Conservation (phyloP, 1,140 invertebrate genomes). For the Parapsyche elsis region DNA sequence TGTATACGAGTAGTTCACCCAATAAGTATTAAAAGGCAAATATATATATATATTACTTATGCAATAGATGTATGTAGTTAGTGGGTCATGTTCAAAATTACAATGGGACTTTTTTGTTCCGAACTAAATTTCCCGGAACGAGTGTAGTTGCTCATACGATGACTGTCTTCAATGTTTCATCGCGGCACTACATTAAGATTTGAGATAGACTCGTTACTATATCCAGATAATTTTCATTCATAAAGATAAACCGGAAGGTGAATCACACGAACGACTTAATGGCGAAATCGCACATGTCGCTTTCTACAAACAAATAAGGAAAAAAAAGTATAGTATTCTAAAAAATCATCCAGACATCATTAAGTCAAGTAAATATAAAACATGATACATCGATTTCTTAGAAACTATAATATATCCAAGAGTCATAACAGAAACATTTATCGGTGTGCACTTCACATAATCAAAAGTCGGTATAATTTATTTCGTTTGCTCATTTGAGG, state of each 20-base stretch:
- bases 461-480: background rate
- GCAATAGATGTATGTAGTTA: no score
- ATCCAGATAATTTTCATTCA: slow-evolving; percentile 21
- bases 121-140: background rate
- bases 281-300: background rate
- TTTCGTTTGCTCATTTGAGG: background rate
- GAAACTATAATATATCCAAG: no score
- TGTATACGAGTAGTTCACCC: no score
- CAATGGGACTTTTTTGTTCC: background rate
- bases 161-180: slow-evolving; percentile 14
- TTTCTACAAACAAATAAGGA: background rate
- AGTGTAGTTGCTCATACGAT: slow-evolving; percentile 4
- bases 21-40: no score
- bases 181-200: slow-evolving; percentile 9
- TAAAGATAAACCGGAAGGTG: slow-evolving; percentile 15
- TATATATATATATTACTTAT: no score
- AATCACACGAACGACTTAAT: background rate
- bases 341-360: background rate
- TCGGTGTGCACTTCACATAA: background rate
- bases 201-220: background rate
- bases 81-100: background rate
- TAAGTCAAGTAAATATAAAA: no score
- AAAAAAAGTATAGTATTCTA: no score
- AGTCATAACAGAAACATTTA: no score
- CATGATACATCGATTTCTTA: no score